Base-by-base conservation (phyloP, 2,797 vertebrate genomes). In the Gymnodraco acuticeps region DNA sequence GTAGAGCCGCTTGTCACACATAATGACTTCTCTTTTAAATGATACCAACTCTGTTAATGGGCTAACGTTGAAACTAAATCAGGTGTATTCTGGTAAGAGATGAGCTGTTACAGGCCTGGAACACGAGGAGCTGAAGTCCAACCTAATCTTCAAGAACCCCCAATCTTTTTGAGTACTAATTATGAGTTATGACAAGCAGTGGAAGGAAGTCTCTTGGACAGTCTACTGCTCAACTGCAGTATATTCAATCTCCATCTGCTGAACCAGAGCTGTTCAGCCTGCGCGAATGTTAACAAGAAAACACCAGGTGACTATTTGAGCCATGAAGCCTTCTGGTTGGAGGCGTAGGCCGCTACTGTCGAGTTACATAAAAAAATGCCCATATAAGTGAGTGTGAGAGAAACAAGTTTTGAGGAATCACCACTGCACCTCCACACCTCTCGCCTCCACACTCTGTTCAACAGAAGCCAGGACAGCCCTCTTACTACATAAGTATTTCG, bases 311-410 rank as follows among this genome's bases (percentile, higher is more conserved):
- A 19, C 75, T 52, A 48, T 69, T 62, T 77, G 45, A 85, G 70
- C 46, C 43, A 23, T 17, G 11, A 55, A 55, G n/a, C 43, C 27
- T 27, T 56, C 20, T 75, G 58, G 55, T 70, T 73, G 78, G 75
- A 69, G 85, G 82, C 64, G 88, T 92, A 77, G 87, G 91, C 82
- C 10, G 70, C 42, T 65, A 55, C 60, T 67, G 70, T 81, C 85
- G 74, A 42, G 79, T 92, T 91, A 92, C 59, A 91, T 92, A 92
- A 92, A 92, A 82, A 84, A 73, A 87, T 91, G 84, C 62, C 88
- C 87, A 88, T 89, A 87, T 83, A 77, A 74, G 83, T 73, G 47
- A 79, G 8, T 51, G 74, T 48, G 56, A 69, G 53, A 50, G 41
- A 54, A 15, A 77, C 73, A 74, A 70, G 64, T 80, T 90, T 80